phyloP scores from a whole-genome alignment of 2,888 invertebrate species.

The Eilema depressum region DNA sequence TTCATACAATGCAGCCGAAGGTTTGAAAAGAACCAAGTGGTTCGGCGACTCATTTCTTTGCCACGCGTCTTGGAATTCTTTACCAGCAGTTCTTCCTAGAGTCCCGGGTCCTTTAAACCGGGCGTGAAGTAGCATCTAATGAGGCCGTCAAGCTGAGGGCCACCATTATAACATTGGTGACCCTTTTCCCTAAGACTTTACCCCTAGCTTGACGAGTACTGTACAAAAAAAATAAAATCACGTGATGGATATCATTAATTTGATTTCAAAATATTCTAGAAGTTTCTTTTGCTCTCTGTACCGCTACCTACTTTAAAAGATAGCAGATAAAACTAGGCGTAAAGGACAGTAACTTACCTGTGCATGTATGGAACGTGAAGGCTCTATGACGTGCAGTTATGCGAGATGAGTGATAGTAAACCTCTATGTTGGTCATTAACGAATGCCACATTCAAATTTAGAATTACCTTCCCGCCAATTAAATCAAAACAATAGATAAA shows the following conservation, averaged over 20 bases:
- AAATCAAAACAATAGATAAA: not conserved
- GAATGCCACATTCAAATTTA: conserved; percentile 7
- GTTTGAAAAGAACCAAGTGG: no score
- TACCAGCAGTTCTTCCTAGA: no score
- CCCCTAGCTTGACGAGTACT: no score
- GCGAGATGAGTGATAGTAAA: conserved; percentile 40
- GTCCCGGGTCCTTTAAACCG: no score
- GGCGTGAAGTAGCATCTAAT: no score
- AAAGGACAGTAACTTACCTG: conserved; percentile 42
- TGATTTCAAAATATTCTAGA: not conserved
- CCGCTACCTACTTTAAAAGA: conserved; percentile 27
- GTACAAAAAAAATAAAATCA: no score
- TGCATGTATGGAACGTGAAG: conserved; percentile 12
- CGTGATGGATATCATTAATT: not conserved
- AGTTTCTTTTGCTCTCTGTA: conserved; percentile 3
- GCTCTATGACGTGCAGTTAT: conserved; percentile 49
- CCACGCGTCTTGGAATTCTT: no score
- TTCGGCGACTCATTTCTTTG: no score
- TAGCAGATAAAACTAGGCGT: conserved; percentile 45
- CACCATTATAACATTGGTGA: no score
- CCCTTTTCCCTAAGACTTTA: no score
- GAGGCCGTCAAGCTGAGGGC: no score
- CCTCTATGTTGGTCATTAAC: conserved; percentile 16
- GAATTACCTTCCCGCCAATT: conserved; percentile 12
- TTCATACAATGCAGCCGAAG: no score